Base-by-base conservation (phyloP, 2,797 vertebrate species). In the Ptychadena robeensis region DNA sequence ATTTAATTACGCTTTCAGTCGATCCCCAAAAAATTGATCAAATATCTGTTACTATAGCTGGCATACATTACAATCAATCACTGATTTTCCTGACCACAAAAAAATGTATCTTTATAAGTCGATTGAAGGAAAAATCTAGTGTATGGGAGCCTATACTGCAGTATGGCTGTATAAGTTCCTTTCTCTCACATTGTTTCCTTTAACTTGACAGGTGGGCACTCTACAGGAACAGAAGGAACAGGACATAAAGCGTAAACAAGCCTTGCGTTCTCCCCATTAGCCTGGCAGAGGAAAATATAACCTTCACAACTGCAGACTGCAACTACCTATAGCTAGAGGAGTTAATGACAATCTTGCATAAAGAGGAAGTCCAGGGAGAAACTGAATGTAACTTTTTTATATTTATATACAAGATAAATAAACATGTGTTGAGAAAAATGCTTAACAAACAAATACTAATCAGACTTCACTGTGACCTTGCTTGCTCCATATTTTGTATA, bases 171-270 rank as follows among this genome's bases (percentile, higher is more conserved):
- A 48, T 22, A 53, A 3, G 18, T 53, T 11, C 44, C n/a, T n/a
- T n/a, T n/a, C n/a, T n/a, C n/a, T 53, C 22, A 31, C 34, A 4
- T 10, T 73, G 2, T 30, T 15, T 59, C 11, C 37, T 28, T 77
- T 63, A 15, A 7, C 34, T 22, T 73, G 30, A 10, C 85, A 96
- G 95, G 88, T 95, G 80, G 86, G 88, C 85, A 87, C 89, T 12
- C 89, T 93, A 79, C 94, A 92, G 89, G 93, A 95, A 69, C 95
- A 94, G 88, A 89, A 94, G 8, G 92, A 94, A 25, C 91, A 90
- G 89, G 93, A 95, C 86, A 86, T 87, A 18, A 87, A 85, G 59
- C 89, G 65, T 15, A 73, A 80, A 32, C 61, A 80, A 65, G 34
- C 63, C 28, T 2, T 70, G 2, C 28, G 34, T 34, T 53, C 69